Percentiles rank a stretch among this genome's conserved stretches.
phyloP scores from a whole-genome alignment of 2,113 vertebrate species.

The Scartelaos histophorus region DNA sequence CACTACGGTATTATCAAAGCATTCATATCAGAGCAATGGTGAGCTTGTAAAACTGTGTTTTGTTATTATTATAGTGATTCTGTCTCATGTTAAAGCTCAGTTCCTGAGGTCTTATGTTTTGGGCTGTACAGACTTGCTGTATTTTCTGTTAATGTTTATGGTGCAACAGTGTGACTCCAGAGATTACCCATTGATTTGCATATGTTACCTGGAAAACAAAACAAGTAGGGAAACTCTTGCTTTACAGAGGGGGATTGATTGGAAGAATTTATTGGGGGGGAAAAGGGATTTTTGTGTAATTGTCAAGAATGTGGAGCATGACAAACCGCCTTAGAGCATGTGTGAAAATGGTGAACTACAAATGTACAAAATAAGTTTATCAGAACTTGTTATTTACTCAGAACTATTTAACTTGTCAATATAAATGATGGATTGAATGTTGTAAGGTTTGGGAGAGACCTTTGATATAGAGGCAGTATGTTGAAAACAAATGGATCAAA shows the following conservation, averaged over 20 bases:
- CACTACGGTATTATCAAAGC: neutral
- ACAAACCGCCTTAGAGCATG: neutral
- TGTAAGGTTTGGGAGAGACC: neutral
- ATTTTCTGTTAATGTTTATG: neutral
- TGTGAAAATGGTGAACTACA: neutral
- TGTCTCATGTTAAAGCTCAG: too few relatives aligned
- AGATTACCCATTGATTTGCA: neutral
- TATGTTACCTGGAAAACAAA: neutral
- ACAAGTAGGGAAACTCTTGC: neutral
- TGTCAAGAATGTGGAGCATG: neutral
- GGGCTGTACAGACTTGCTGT: neutral
- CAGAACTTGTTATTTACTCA: neutral
- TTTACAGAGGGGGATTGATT: too few relatives aligned
- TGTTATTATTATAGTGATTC: neutral
- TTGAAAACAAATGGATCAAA: neutral
- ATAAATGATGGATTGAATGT: neutral
- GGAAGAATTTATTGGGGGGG: too few relatives aligned
- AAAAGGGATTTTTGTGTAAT: too few relatives aligned
- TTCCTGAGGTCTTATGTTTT: neutral
- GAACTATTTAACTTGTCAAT: neutral
- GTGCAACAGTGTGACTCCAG: neutral
- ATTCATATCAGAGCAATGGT: neutral
- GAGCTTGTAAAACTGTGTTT: neutral
- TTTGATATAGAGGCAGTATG: neutral
- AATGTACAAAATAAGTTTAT: neutral